Conservation (phyloP, 2,888 invertebrate genomes). For the Galeruca laticollis region DNA sequence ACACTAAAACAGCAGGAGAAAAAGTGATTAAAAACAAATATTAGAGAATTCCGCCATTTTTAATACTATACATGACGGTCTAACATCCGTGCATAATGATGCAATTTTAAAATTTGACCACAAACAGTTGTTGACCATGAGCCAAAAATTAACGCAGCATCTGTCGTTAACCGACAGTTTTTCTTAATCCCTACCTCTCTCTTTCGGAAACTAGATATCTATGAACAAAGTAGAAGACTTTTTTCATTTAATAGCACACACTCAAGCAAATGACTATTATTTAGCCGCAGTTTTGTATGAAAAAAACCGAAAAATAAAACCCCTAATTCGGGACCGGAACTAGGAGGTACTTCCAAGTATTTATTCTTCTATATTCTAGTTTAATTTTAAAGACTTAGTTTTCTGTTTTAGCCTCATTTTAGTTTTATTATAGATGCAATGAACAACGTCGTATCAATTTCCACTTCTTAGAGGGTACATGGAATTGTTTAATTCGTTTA, state of each 20-base stretch:
- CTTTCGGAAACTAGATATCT: slow-evolving; percentile 54
- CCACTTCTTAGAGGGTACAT: background rate
- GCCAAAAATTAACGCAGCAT: slow-evolving; percentile 52
- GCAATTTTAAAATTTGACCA: slow-evolving; percentile 35
- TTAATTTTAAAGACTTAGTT: slow-evolving; percentile 35
- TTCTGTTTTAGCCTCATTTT: slow-evolving; percentile 23
- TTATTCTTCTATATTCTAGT: slow-evolving; percentile 39
- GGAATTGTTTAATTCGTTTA: background rate
- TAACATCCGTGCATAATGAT: slow-evolving; percentile 26
- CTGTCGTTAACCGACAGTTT: slow-evolving; percentile 58
- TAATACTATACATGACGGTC: background rate
- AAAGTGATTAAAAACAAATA: background rate
- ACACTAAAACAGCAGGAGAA: background rate
- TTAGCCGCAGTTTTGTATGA: slow-evolving; percentile 53
- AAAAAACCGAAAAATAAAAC: slow-evolving; percentile 62
- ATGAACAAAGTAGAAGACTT: slow-evolving; percentile 46
- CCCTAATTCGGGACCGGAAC: slow-evolving; percentile 62
- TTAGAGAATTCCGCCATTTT: background rate
- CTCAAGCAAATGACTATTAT: slow-evolving; percentile 59
- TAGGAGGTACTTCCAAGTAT: slow-evolving; percentile 55
- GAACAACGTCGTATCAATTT: background rate
- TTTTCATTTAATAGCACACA: slow-evolving; percentile 49
- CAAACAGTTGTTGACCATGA: slow-evolving; percentile 43
- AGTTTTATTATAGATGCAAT: slow-evolving; percentile 10
- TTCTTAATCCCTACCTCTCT: slow-evolving; percentile 29